These are phyloP conservation scores for Synergus japonicus DNA, from an alignment of 2,888 invertebrate species.

Conservation along the genomic window DNA sequence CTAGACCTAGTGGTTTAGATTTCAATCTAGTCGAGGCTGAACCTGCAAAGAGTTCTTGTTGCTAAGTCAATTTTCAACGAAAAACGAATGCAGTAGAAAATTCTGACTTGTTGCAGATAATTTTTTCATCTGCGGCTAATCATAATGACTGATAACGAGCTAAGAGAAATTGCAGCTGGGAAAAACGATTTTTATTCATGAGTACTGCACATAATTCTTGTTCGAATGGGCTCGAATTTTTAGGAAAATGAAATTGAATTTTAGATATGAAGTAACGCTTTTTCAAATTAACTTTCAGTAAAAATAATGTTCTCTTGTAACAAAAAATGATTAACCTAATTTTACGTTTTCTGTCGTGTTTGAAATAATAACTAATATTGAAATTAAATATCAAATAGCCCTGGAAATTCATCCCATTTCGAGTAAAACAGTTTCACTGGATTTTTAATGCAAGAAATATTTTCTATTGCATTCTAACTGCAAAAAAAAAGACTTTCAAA, in stretches of 20 bases:
- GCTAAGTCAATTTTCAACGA: conserved; percentile 78
- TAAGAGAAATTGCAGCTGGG: background rate
- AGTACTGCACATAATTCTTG: background rate
- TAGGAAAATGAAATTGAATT: background rate
- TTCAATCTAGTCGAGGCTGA: conserved; percentile 93
- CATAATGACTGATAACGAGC: conserved; percentile 40
- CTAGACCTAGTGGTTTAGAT: conserved; percentile 88
- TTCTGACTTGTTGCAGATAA: conserved; percentile 13
- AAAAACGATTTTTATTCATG: background rate
- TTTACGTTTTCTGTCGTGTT: background rate
- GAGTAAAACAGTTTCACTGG: background rate
- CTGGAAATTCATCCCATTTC: background rate
- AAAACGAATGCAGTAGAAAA: conserved; percentile 24
- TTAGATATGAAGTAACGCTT: background rate
- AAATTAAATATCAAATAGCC: background rate
- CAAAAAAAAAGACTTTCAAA: conserved; percentile 35
- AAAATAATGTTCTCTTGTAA: background rate
- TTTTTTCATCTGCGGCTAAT: background rate
- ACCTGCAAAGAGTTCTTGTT: conserved; percentile 93
- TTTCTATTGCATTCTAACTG: conserved; percentile 12
- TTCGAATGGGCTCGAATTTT: background rate
- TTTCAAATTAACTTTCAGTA: background rate
- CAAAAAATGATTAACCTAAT: background rate
- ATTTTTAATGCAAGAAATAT: background rate
- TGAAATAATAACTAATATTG: background rate